These are phyloP conservation scores for Lates calcarifer DNA, from an alignment of 2,113 vertebrate genomes.

Conservation along the genomic window DNA sequence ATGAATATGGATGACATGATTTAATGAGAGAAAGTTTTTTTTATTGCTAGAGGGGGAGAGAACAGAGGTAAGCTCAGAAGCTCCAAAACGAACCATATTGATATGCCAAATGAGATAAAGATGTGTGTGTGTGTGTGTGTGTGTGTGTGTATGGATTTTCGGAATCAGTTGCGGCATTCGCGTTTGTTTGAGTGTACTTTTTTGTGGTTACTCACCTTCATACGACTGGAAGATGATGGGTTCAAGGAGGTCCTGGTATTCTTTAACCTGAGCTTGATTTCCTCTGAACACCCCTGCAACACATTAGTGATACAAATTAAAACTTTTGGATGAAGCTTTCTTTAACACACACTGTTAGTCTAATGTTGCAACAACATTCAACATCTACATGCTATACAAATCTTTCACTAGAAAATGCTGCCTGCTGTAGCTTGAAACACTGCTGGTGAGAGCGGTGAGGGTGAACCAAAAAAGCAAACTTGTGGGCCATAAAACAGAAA, in stretches of 20 bases:
- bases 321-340: background rate
- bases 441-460: no score
- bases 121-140: background rate
- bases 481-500: no score
- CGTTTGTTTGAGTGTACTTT: background rate
- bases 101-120: background rate
- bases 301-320: background rate
- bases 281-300: constrained; percentile 92
- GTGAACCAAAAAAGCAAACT: no score
- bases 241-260: constrained; percentile 92
- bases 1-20: constrained; percentile 64
- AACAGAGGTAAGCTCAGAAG: background rate
- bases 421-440: no score
- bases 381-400: no score
- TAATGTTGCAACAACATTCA: background rate
- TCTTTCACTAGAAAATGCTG: no score
- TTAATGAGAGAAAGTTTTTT: constrained; percentile 54
- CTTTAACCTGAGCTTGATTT: constrained; percentile 91
- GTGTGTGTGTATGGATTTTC: background rate
- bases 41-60: constrained; percentile 25
- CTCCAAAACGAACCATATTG: background rate
- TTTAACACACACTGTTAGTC: background rate
- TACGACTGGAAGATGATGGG: constrained; percentile 90
- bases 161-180: background rate
- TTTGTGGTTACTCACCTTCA: constrained; percentile 86